These are phyloP conservation scores for Eumerus sabulonum DNA, from an alignment of 2,888 invertebrate genomes.

Conservation along the genomic window DNA sequence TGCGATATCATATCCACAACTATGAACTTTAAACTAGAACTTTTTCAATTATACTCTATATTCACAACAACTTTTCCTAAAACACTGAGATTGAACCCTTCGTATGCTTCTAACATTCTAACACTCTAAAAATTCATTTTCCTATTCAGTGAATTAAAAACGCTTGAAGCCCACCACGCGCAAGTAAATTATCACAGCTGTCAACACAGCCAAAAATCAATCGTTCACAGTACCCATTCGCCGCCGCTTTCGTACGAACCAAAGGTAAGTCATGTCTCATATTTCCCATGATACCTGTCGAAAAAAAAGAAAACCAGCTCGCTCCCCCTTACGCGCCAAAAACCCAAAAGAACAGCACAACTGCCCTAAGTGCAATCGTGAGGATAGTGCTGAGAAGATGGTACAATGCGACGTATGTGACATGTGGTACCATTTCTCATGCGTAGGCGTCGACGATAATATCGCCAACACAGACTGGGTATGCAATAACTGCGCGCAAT, in stretches of 20 bases:
- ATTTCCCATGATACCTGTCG: neutral
- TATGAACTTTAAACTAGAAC: too few species aligned
- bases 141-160: too few species aligned
- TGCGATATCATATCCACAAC: too few species aligned
- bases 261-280: neutral
- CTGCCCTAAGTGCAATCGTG: constrained; percentile 11
- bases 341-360: neutral
- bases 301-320: neutral
- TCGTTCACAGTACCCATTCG: neutral
- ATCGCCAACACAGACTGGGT: constrained; percentile 12
- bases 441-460: constrained; percentile 5
- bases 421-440: constrained; percentile 13
- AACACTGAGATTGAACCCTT: too few species aligned
- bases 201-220: neutral
- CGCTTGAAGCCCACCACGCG: neutral
- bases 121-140: neutral
- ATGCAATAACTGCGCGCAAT: constrained; percentile 1
- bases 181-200: neutral
- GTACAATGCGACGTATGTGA: constrained; percentile 15
- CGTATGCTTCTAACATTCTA: neutral
- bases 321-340: neutral
- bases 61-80: too few species aligned
- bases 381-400: constrained; percentile 8
- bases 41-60: too few species aligned
- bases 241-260: neutral